Evolutionary conservation across 2,113 vertebrate species (phyloP).

Genomic region (Marmota monax): DNA sequence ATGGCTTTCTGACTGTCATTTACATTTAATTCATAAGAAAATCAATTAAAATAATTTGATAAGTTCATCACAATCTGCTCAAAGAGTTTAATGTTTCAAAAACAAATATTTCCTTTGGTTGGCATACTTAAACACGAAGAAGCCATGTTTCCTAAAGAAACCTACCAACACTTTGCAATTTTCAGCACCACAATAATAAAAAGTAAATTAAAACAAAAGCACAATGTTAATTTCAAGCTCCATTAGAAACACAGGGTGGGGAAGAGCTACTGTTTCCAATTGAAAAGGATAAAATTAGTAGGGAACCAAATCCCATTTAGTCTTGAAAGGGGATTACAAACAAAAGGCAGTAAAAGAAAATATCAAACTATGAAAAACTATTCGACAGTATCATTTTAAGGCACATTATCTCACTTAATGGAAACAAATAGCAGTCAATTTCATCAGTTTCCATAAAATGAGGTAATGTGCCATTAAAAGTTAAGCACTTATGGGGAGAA

Average conservation of each 20-base stretch:
- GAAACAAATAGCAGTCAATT: constrained; percentile 65
- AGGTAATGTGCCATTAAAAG: constrained; percentile 74
- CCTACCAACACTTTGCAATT: constrained; percentile 57
- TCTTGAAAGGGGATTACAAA: constrained; percentile 57
- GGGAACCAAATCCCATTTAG: constrained; percentile 61
- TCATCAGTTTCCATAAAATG: constrained; percentile 73
- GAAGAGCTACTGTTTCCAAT: constrained; percentile 65
- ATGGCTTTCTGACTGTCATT: constrained; percentile 12
- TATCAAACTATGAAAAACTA: constrained; percentile 64
- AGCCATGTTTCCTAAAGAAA: constrained; percentile 31
- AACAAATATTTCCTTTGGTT: not conserved
- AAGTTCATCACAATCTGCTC: not conserved
- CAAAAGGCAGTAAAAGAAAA: constrained; percentile 54
- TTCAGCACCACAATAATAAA: constrained; percentile 59
- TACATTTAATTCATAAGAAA: not conserved
- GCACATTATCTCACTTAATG: constrained; percentile 81
- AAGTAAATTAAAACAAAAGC: constrained; percentile 70
- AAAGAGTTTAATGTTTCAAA: not conserved
- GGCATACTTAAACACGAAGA: constrained; percentile 60
- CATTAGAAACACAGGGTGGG: constrained; percentile 76
- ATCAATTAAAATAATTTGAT: constrained; percentile 38
- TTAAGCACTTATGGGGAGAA: constrained; percentile 57
- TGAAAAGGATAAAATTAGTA: constrained; percentile 73
- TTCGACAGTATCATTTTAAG: constrained; percentile 72
- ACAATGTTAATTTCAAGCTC: constrained; percentile 80